Evolutionary conservation across 2,797 vertebrate genomes (phyloP), one percentile per base, ranked within the genome.

Genomic region (Crenuchus spilurus): DNA sequence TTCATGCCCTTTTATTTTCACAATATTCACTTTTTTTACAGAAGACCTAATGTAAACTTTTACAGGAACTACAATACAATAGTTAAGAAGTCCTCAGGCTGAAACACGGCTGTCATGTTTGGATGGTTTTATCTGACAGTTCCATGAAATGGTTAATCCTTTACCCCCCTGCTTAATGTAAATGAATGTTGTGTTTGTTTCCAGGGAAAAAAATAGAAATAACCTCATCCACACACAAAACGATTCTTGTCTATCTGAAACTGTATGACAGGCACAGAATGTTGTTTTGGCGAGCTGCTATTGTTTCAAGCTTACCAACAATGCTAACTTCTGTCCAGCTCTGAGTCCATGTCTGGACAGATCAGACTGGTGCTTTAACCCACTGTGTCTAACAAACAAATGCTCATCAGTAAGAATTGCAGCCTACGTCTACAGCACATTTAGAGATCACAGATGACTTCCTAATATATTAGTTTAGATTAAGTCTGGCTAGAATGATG

Each of bases 251-350:
- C 42, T 58, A 51, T 70, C 14, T 44, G 33, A 33, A 61, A 37
- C 65, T 58, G 57, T 37, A 68, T 57, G 58, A 20, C 9, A 44
- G 62, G 67, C 51, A 37, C 44, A 26, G 46, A 71, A 62, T 41
- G 78, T 76, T 48, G 77, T 79, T 78, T 75, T 64, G 55, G 22
- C 71, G 62, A 13, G 60, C 79, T 58, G 63, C 66, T 70, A 46
- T 76, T 76, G 72, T 82, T 80, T 72, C 46, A 78, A 49, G 46
- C 49, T 57, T 10, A 28, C 71, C 18, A 51, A 86, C 86, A 88
- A 80, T 78, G 54, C 14, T 22, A 7, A 61, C 30, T 79, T 84
- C 86, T 90, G 75, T 80, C 60, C 67, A 66, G 16, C 80, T 85
- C 69, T 33, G 46, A 8, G 28, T 61, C 1, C 6, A 35, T 42